Evolutionary conservation across 2,888 invertebrate genomes (phyloP), one percentile per base, ranked within the genome.

Genomic region (Andrena bicolor): DNA sequence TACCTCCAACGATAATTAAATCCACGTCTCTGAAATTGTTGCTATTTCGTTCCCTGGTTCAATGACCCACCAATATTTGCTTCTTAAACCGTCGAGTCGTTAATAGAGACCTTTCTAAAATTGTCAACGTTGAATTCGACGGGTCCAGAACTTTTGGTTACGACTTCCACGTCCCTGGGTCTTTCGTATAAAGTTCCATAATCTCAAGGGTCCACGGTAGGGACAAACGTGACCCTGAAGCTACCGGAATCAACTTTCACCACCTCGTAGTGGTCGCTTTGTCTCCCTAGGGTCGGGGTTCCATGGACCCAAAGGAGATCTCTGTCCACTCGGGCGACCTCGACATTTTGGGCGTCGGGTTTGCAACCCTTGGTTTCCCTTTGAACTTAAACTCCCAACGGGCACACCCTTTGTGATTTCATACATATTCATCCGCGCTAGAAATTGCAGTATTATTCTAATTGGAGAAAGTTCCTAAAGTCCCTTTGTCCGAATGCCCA

Each of bases 401-500:
- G 26, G 16, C 32, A 32, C 8, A 5, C 26, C 41, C n/a, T 51
- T 61, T 30, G n/a, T 35, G 1, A 26, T 23, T 35, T 32, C 5
- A n/a, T 23, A 23, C 56, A 41, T 64, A 56, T 64, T 56, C 70
- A 28, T 6, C 7, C 13, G 51, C 8, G 20, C 16, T 6, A 20
- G 28, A 58, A 58, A 58, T 58, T 28, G 28, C 13, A 58, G 26
- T 28, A 58, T 58, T 58, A 16, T 26, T 28, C 28, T 58, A 58
- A 56, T 23, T 56, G 26, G 56, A 56, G 41, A 41, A 41, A 41
- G 41, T 16, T 41, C 16, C 41, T 41, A 5, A 41, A 41, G 13
- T 16, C 41, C 41, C 41, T 41, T 41, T 41, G 41, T 41, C 41
- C 41, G 16, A 41, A 16, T 41, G 4, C 0, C 13, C 30, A 28